Base-by-base conservation (phyloP, 2,113 vertebrate species). In the Saimiri boliviensis region DNA sequence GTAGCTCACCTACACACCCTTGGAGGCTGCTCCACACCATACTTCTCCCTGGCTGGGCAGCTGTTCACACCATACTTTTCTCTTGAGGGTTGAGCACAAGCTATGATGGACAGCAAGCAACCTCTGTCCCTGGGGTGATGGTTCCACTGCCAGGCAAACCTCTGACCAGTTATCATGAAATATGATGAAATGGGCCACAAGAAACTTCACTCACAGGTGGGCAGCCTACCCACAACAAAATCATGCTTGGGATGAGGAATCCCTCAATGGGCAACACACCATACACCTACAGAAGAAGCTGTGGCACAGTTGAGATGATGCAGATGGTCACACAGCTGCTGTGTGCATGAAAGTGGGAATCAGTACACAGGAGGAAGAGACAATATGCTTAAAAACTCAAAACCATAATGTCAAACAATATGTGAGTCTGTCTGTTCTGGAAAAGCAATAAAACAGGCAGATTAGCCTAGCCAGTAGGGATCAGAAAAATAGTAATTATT, bases 281-380 rank as follows among this genome's bases (percentile, higher is more conserved):
- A 17, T 8, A 11, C 80, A 32, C 4, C 73, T 40, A 58, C 8
- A 0, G 30, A 79, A 45, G 66, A 76, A 25, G 35, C 49, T 49
- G 20, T 1, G 17, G 66, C 86, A 90, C 81, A 37, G 9, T 9
- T 76, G 35, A 79, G 85, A 81, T 27, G 74, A 83, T 47, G 76
- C 92, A 92, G 95, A 86, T 17, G 56, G 80, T 54, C 76, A 17
- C 86, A 81, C 96, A 87, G 93, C 74, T 92, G 92, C 79, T 63
- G 4, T 58, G 42, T 30, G 56, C 40, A 21, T 30, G 63, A 47
- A 66, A 89, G 70, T 45, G 47, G 30, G 42, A 90, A 80, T 37
- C 90, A 30, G 89, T 49, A 49, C 23, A 20, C 60, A 81, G 47
- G 58, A 86, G 45, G 86, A 63, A 68, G 54, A 96, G 89, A 91